Base-by-base conservation (phyloP, 2,113 vertebrate genomes). In the Rhinogobius similis region DNA sequence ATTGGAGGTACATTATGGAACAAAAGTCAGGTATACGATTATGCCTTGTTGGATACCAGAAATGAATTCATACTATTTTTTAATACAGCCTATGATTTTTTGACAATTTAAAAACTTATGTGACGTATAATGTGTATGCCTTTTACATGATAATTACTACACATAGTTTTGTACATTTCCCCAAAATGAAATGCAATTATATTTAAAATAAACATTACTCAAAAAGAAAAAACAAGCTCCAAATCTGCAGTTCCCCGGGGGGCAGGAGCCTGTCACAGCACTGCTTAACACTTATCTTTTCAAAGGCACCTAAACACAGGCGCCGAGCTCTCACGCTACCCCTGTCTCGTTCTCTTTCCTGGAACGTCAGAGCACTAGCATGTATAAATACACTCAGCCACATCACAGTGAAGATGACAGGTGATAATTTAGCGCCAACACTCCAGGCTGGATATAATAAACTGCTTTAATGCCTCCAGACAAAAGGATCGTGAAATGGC, bases 211-310 rank as follows among this genome's bases (percentile, higher is more conserved):
- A 62, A 82, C 62, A 70, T 21, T 61, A 53, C 38, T 8, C 27
- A 65, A 32, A 24, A 46, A 50, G 18, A 11, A 32, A 32, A 64
- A 10, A 39, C 56, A 12, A 38, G 23, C 63, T 73, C 61, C 68
- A 65, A 43, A 59, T 78, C 65, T 23, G 32, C n/a, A 9, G 36
- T 62, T 41, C 73, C 81, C 66, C 36, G 50, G 62, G n/a, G 79
- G 73, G 70, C 32, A 55, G 58, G 70, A 46, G 36, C 87, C 50
- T 83, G 89, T 85, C 67, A 39, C 64, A 74, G 81, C 90, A 86
- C 3, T 74, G 62, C 43, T 72, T 41, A 56, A 75, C 67, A 62
- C 55, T 61, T 67, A 67, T 62, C 70, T 80, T 63, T 70, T 83
- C 39, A 84, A 78, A 84, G 56, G 56, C 39, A 65, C 53, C 56